Evolutionary conservation across 2,888 invertebrate genomes (phyloP), one percentile per base, ranked within the genome.

Genomic region (Acheta domesticus): DNA sequence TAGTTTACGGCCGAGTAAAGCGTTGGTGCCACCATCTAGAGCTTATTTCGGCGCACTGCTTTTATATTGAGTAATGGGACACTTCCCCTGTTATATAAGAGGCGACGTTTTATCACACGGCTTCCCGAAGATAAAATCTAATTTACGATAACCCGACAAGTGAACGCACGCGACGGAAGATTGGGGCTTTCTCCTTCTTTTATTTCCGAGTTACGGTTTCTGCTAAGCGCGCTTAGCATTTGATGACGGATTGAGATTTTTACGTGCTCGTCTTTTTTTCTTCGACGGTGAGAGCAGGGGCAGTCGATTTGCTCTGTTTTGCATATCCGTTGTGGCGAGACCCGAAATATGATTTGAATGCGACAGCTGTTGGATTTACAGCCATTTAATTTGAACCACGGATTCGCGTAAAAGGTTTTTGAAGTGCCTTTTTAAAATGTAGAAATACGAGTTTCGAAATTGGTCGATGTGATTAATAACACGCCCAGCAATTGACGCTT

Each of bases 141-240:
- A 62, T 62, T 62, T 62, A 62, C 62, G 62, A n/a, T 62, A 62
- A 62, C 62, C 62, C 62, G n/a, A n/a, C 62, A n/a, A 62, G 62
- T n/a, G 36, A 36, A 19, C 62, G 14, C 62, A 62, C 62, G 62
- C 62, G 62, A 62, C 62, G 62, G n/a, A n/a, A 62, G 62, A 14
- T n/a, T 16, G 62, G n/a, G 62, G 14, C 16, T 62, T 62, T 62
- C 16, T 62, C n/a, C 62, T 62, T 62, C 50, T 62, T 62, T 62
- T n/a, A 62, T 19, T 62, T 62, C 62, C 62, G 62, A 14, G 62
- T 62, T n/a, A n/a, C 62, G 62, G n/a, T 62, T 62, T 11, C 62
- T 12, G 5, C 62, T 62, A 14, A 62, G n/a, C n/a, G 3, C 62
- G 5, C n/a, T 62, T n/a, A n/a, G 62, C n/a, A 62, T 62, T 62